phyloP scores from a whole-genome alignment of 1,140 invertebrate genomes.

The Bacillus rossius region DNA sequence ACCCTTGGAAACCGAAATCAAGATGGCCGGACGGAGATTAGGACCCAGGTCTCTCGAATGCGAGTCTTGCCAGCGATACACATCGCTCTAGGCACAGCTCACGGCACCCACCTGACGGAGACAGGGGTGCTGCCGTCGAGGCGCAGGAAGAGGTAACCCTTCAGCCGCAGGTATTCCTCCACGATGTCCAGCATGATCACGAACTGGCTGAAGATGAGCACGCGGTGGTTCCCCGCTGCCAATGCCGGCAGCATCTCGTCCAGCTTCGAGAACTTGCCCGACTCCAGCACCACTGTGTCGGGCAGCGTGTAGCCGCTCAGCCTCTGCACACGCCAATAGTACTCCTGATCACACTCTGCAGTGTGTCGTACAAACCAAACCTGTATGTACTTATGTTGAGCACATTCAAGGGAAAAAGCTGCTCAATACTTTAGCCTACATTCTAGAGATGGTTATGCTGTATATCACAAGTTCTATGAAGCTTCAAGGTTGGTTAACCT shows the following conservation, averaged over 20 bases:
- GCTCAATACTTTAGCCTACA: too few species aligned
- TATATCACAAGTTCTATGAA: too few species aligned
- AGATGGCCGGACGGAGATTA: too few species aligned
- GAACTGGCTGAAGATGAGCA: slow-evolving; percentile 94
- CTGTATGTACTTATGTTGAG: too few species aligned
- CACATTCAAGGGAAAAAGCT: too few species aligned
- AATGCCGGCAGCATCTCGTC: slow-evolving; percentile 72
- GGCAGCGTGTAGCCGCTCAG: slow-evolving; percentile 49
- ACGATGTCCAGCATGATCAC: slow-evolving; percentile 88
- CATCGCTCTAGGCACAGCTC: too few species aligned
- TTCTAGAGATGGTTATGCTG: too few species aligned
- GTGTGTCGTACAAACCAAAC: too few species aligned
- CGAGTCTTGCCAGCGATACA: too few species aligned
- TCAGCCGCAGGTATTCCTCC: slow-evolving; percentile 73
- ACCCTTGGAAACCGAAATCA: too few species aligned
- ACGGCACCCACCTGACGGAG: slow-evolving; percentile 58
- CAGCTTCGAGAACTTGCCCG: slow-evolving; percentile 80
- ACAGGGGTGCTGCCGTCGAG: slow-evolving; percentile 84
- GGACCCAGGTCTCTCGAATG: too few species aligned
- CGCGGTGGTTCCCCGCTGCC: slow-evolving; percentile 65
- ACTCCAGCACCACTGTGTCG: slow-evolving; percentile 62
- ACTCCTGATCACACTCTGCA: background rate
- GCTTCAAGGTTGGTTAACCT: too few species aligned
- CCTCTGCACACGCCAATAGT: background rate
- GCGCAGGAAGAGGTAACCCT: slow-evolving; percentile 65